Evolutionary conservation across 2,888 invertebrate genomes (phyloP), one percentile per base, ranked within the genome.

Genomic region (Diploptera punctata): DNA sequence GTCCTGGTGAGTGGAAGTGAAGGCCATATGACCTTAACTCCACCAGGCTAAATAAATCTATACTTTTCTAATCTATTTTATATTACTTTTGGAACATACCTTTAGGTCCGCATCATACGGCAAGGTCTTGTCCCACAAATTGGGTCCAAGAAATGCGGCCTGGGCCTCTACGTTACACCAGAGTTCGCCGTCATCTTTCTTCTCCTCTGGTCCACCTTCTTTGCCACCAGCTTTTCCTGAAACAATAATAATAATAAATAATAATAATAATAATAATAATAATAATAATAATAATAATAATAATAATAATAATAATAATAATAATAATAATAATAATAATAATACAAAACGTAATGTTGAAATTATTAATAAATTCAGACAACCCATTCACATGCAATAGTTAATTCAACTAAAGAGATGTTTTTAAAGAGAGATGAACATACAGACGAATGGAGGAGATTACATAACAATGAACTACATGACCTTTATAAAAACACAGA

Each of bases 31-130:
- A n/a, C n/a, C n/a, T n/a, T n/a, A n/a, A n/a, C n/a, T n/a, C n/a
- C n/a, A n/a, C n/a, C n/a, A n/a, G n/a, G n/a, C n/a, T n/a, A n/a
- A n/a, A n/a, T n/a, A n/a, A n/a, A n/a, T n/a, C n/a, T n/a, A n/a
- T n/a, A n/a, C n/a, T n/a, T n/a, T n/a, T n/a, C n/a, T n/a, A n/a
- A n/a, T n/a, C n/a, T n/a, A n/a, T n/a, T n/a, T n/a, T n/a, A n/a
- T n/a, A n/a, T n/a, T n/a, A n/a, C n/a, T n/a, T n/a, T n/a, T n/a
- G n/a, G n/a, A n/a, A n/a, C n/a, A n/a, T 33, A 95, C 95, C 92
- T 97, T 97, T 88, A 97, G 94, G 89, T 97, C 95, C 83, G 94
- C 93, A 86, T 95, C 95, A 84, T 95, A 95, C 80, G 93, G 91
- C 81, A 93, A 87, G 79, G 95, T 93, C 86, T 96, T 96, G 86